A percentile compares a stretch with the other conserved stretches of the same genome.
These are phyloP conservation scores for Echinometra lucunter DNA, from an alignment of 53 echinoderm and acorn worm genomes.

Conservation along the genomic window DNA sequence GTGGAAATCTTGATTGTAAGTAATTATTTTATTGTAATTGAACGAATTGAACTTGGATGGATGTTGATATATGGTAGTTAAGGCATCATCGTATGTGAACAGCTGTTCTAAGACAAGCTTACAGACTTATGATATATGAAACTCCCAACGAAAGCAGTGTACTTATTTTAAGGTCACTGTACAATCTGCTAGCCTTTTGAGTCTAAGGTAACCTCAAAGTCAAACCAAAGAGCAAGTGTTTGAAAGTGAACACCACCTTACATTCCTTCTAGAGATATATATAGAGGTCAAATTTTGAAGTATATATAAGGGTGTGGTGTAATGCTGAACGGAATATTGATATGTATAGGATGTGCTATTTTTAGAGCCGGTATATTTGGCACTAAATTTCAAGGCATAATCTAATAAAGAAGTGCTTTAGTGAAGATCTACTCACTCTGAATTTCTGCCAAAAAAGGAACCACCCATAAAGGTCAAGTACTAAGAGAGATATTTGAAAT, in stretches of 20 bases:
- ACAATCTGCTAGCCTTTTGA: not conserved
- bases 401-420: not conserved
- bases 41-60: too few species aligned
- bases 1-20: too few species aligned
- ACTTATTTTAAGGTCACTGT: not conserved
- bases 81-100: not conserved
- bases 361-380: not conserved
- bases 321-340: not conserved
- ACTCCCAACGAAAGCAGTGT: not conserved
- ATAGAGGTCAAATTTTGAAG: conserved; percentile 10
- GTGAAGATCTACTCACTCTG: not conserved
- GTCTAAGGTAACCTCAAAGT: not conserved
- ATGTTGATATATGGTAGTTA: too few species aligned
- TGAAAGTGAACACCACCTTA: not conserved
- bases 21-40: too few species aligned
- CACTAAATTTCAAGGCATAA: not conserved
- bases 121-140: not conserved
- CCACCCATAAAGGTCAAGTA: not conserved
- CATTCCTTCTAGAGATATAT: not conserved
- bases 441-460: not conserved
- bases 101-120: not conserved
- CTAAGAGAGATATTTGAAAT: not conserved
- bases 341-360: not conserved
- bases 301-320: conserved; percentile 40
- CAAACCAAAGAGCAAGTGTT: not conserved